A percentile compares a stretch with the other conserved stretches of the same genome.
These are phyloP conservation scores for Helostoma temminkii DNA, from an alignment of 2,797 vertebrate genomes.

Conservation along the genomic window DNA sequence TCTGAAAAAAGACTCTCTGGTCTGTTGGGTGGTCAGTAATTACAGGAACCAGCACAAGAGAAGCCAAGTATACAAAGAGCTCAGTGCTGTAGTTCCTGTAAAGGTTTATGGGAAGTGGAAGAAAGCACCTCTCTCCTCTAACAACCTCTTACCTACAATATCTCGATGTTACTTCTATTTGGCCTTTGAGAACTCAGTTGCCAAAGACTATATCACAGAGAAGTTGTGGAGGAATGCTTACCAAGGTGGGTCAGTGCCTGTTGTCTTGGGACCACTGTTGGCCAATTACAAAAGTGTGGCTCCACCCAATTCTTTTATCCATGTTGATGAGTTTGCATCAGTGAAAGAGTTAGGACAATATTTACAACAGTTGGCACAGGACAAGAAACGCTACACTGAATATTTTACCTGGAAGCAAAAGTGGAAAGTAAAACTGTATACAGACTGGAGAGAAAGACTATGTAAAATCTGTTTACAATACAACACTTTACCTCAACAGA, in stretches of 20 bases:
- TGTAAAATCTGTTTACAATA: slow-evolving; percentile 87
- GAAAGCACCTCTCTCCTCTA: slow-evolving; percentile 66
- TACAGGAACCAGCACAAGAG: slow-evolving; percentile 84
- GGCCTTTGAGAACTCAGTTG: slow-evolving; percentile 91
- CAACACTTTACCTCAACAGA: slow-evolving; percentile 72
- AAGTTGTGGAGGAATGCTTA: slow-evolving; percentile 94
- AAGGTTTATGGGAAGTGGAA: slow-evolving; percentile 84
- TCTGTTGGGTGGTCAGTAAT: slow-evolving; percentile 93
- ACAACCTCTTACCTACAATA: slow-evolving; percentile 84
- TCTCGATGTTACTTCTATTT: slow-evolving; percentile 93
- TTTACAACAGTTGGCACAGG: slow-evolving; percentile 79
- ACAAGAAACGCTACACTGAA: slow-evolving; percentile 79
- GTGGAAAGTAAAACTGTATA: slow-evolving; percentile 81
- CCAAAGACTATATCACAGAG: slow-evolving; percentile 94
- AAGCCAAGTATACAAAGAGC: slow-evolving; percentile 80
- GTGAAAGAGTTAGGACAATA: slow-evolving; percentile 82
- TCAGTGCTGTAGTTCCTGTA: slow-evolving; percentile 81
- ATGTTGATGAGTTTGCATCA: slow-evolving; percentile 89
- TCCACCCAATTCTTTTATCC: slow-evolving; percentile 90
- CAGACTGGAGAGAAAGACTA: slow-evolving; percentile 90
- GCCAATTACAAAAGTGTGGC: slow-evolving; percentile 87
- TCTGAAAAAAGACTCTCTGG: slow-evolving; percentile 81
- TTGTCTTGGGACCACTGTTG: slow-evolving; percentile 89
- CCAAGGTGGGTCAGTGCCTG: slow-evolving; percentile 85
- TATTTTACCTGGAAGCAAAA: slow-evolving; percentile 87